These are phyloP conservation scores for Labroides dimidiatus DNA, from an alignment of 2,797 vertebrate genomes.

Conservation along the genomic window DNA sequence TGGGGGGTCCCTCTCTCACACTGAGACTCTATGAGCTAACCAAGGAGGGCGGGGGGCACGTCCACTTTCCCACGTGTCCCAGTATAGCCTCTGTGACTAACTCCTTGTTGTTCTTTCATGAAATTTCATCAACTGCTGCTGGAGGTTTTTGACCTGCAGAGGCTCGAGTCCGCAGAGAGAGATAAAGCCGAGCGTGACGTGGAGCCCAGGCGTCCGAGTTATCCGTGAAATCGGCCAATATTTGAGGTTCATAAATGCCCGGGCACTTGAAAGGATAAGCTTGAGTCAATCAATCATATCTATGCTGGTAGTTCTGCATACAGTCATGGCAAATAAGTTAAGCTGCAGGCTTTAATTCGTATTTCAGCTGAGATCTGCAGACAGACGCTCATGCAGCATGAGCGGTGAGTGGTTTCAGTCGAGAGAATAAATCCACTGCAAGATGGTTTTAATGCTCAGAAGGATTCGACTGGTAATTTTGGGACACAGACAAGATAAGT, in stretches of 20 bases:
- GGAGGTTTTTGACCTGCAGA: slow-evolving; percentile 48
- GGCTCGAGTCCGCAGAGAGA: slow-evolving; percentile 30
- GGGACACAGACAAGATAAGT: too few species aligned
- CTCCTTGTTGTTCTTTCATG: slow-evolving; percentile 54
- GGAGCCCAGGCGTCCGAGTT: slow-evolving; percentile 27
- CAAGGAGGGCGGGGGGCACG: slow-evolving; percentile 3
- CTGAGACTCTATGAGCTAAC: slow-evolving; percentile 53
- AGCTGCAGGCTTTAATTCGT: slow-evolving; percentile 54
- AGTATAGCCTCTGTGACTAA: slow-evolving; percentile 57
- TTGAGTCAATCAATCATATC: slow-evolving; percentile 53
- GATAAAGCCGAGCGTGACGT: slow-evolving; percentile 35
- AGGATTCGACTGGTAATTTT: background rate
- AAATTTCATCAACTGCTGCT: slow-evolving; percentile 64
- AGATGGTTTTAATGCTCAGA: background rate
- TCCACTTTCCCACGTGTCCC: slow-evolving; percentile 74
- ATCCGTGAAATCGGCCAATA: slow-evolving; percentile 68
- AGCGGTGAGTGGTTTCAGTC: slow-evolving; percentile 17
- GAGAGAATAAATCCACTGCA: slow-evolving; percentile 38
- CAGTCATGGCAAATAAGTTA: slow-evolving; percentile 57
- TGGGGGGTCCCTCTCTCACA: slow-evolving; percentile 73
- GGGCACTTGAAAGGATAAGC: slow-evolving; percentile 55
- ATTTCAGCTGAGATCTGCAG: slow-evolving; percentile 45
- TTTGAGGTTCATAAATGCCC: slow-evolving; percentile 59
- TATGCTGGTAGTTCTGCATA: slow-evolving; percentile 46
- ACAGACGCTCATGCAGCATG: slow-evolving; percentile 21